A percentile compares a stretch with the other conserved stretches of the same genome.
phyloP scores from a whole-genome alignment of 1,140 invertebrate species.

The Drosophila jambulina region DNA sequence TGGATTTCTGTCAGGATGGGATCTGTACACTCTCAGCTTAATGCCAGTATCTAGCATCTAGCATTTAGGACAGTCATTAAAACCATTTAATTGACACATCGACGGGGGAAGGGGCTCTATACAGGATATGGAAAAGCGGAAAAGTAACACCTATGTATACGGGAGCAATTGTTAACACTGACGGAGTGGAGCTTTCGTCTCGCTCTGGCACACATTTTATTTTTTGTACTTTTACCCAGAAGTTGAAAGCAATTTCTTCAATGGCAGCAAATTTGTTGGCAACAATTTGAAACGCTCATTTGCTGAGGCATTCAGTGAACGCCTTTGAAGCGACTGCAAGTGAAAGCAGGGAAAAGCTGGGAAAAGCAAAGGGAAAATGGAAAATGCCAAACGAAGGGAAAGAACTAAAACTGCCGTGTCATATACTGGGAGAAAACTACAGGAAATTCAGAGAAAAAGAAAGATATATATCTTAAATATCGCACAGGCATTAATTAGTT shows the following conservation, averaged over 20 bases:
- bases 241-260: slow-evolving; percentile 67
- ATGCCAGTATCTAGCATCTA: slow-evolving; percentile 32
- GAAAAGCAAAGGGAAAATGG: slow-evolving; percentile 22
- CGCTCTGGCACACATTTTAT: slow-evolving; percentile 10
- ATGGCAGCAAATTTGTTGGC: slow-evolving; percentile 80
- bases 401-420: slow-evolving; percentile 50
- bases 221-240: slow-evolving; percentile 11
- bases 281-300: slow-evolving; percentile 80
- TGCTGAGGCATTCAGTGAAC: slow-evolving; percentile 63
- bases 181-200: slow-evolving; percentile 22
- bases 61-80: slow-evolving; percentile 60
- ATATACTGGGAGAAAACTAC: slow-evolving; percentile 14
- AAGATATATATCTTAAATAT: neutral
- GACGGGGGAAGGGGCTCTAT: slow-evolving; percentile 27
- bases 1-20: slow-evolving; percentile 39
- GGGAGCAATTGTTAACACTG: slow-evolving; percentile 36
- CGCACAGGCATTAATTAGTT: neutral
- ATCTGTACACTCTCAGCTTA: slow-evolving; percentile 54
- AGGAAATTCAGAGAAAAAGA: too few relatives aligned
- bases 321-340: slow-evolving; percentile 56
- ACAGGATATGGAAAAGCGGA: slow-evolving; percentile 24
- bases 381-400: slow-evolving; percentile 34
- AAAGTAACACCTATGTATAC: slow-evolving; percentile 24
- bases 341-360: slow-evolving; percentile 36
- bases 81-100: slow-evolving; percentile 79